Percentiles rank a stretch among this genome's conserved stretches.
These are phyloP conservation scores for Myotis yumanensis DNA, from an alignment of 2,113 vertebrate genomes.

Conservation along the genomic window DNA sequence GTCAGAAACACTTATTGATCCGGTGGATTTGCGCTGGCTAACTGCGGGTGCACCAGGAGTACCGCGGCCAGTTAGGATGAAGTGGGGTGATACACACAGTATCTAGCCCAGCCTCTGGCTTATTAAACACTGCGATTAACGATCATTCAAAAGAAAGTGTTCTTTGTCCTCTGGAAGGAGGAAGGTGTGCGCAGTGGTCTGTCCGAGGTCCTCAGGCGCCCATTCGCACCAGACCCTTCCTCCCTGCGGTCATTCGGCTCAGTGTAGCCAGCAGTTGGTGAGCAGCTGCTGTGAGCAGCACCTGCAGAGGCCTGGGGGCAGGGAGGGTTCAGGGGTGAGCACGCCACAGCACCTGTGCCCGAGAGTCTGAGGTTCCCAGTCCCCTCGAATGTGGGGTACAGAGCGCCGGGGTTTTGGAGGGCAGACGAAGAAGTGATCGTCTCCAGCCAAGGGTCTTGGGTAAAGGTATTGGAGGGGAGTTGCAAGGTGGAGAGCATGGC, in stretches of 20 bases:
- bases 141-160: background rate
- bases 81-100: background rate
- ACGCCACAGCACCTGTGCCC: fast-evolving
- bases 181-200: background rate
- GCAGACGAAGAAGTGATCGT: no score
- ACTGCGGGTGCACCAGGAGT: background rate
- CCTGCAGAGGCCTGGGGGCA: background rate
- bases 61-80: background rate
- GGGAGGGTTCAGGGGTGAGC: background rate
- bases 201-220: background rate
- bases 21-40: background rate
- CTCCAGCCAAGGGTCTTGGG: background rate
- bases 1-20: background rate
- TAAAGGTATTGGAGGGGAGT: background rate
- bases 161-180: background rate
- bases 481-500: no score
- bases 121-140: background rate
- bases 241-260: background rate
- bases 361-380: background rate
- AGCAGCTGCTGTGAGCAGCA: background rate
- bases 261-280: background rate
- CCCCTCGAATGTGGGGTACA: background rate
- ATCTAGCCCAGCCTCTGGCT: background rate
- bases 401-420: fast-evolving
- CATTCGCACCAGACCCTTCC: background rate